Evolutionary conservation across 2,888 invertebrate genomes (phyloP), one percentile per base, ranked within the genome.

Genomic region (Polietes domitor): DNA sequence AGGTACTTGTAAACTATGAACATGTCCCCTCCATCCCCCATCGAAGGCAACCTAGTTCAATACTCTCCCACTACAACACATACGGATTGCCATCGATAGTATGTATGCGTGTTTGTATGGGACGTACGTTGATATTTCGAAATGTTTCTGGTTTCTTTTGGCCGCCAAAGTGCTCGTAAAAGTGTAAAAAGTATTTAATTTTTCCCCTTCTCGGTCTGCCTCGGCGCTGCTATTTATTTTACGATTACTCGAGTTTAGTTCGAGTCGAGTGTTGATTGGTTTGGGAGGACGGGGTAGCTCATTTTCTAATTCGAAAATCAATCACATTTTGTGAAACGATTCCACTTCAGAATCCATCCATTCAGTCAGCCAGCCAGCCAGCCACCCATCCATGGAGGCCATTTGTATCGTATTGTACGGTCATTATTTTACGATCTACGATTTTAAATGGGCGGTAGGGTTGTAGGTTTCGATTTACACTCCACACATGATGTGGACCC

Each of bases 161-260:
- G 78, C 79, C 85, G 82, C 80, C 82, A 85, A 53, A 84, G 75
- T 84, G 84, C 78, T 84, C 84, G 84, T 84, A 81, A 84, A 82
- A 82, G 82, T 86, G 89, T 89, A 90, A 90, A 90, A 90, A 80
- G 80, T 82, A 87, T 85, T 89, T 90, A 73, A 87, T 88, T 88
- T 88, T 88, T 88, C 85, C 87, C 37, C 5, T 61, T 70, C 19
- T 71, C 15, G 77, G 43, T 37, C 73, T 28, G 19, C 75, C 47
- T 77, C 50, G 1, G 41, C 15, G 47, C 43, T 50, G 70, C 63
- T 26, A 21, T 78, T 71, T 74, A 74, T 82, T 82, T 83, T 82
- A 77, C 77, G 81, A 68, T 75, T 58, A 55, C 73, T 83, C 77
- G 77, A 72, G 55, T 80, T 78, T 74, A 58, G 61, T 63, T 41